Percentiles rank a stretch among this genome's conserved stretches.
These are phyloP conservation scores for Patiria pectinifera DNA, from an alignment of 53 echinoderm and acorn worm species.

Conservation along the genomic window DNA sequence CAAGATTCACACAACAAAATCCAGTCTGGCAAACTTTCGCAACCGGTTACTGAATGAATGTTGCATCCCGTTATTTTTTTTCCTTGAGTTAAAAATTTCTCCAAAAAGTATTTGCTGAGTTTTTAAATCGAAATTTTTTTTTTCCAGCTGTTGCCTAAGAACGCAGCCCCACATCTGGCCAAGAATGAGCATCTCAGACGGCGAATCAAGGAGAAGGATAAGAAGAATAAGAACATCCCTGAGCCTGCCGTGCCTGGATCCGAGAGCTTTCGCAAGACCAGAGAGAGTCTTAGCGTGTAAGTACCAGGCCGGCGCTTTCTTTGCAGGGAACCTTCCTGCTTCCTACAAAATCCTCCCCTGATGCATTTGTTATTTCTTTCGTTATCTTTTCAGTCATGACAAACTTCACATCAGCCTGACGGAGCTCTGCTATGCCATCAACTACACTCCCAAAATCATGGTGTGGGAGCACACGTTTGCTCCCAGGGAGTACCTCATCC, in stretches of 20 bases:
- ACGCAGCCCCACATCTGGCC: constrained; percentile 86
- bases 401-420: constrained; percentile 92
- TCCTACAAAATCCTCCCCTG: no score
- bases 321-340: neutral
- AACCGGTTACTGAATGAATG: no score
- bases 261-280: constrained; percentile 91
- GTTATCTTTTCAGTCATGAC: constrained; percentile 67
- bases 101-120: neutral
- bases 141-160: constrained; percentile 88
- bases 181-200: constrained; percentile 75
- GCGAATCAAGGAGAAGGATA: constrained; percentile 71
- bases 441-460: constrained; percentile 87
- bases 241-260: constrained; percentile 81
- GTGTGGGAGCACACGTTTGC: constrained; percentile 97
- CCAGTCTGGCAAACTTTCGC: no score
- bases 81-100: no score
- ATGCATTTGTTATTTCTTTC: neutral
- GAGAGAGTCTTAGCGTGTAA: constrained; percentile 93
- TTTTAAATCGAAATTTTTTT: neutral
- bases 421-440: constrained; percentile 94
- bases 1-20: no score
- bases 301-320: neutral
- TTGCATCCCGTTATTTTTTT: no score
- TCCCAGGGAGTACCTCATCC: constrained; percentile 90
- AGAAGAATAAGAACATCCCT: constrained; percentile 82